These are phyloP conservation scores for Phortica variegata DNA, from an alignment of 1,140 invertebrate genomes.

Conservation along the genomic window DNA sequence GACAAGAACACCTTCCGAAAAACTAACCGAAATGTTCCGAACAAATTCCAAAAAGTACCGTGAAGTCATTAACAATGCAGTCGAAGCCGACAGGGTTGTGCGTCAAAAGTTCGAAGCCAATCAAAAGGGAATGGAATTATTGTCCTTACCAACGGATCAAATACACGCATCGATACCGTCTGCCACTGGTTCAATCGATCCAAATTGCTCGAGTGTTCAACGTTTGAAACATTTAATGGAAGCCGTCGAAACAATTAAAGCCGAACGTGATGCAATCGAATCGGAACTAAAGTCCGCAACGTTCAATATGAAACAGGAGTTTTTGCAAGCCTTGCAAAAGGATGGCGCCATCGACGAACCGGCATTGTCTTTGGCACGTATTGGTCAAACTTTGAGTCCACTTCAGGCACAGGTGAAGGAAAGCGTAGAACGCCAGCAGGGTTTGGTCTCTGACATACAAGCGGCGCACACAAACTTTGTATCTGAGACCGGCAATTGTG, in stretches of 20 bases:
- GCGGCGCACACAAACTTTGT: slow-evolving; percentile 73
- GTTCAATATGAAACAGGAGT: slow-evolving; percentile 83
- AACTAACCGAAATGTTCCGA: slow-evolving; percentile 85
- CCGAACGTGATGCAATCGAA: slow-evolving; percentile 86
- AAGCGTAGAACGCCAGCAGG: slow-evolving; percentile 76
- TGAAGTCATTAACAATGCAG: slow-evolving; percentile 89
- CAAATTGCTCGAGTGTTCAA: slow-evolving; percentile 65
- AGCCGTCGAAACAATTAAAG: slow-evolving; percentile 82
- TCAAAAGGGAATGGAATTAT: slow-evolving; percentile 76
- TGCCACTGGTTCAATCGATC: slow-evolving; percentile 59
- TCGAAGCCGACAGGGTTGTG: slow-evolving; percentile 73
- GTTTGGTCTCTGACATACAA: slow-evolving; percentile 77
- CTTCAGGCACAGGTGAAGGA: slow-evolving; percentile 79
- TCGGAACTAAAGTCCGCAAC: slow-evolving; percentile 80
- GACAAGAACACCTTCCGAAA: slow-evolving; percentile 83
- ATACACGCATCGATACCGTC: slow-evolving; percentile 68
- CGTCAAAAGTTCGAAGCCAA: slow-evolving; percentile 83
- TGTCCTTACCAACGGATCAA: slow-evolving; percentile 73
- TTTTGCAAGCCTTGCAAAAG: slow-evolving; percentile 75
- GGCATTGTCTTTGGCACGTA: slow-evolving; percentile 71
- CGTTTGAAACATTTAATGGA: slow-evolving; percentile 81
- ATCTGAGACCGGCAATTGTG: slow-evolving; percentile 68
- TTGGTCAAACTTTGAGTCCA: slow-evolving; percentile 79
- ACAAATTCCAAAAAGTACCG: slow-evolving; percentile 88
- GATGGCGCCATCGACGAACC: slow-evolving; percentile 89